Evolutionary conservation across 2,113 vertebrate species (phyloP).

Genomic region (Lampris megalopsis): DNA sequence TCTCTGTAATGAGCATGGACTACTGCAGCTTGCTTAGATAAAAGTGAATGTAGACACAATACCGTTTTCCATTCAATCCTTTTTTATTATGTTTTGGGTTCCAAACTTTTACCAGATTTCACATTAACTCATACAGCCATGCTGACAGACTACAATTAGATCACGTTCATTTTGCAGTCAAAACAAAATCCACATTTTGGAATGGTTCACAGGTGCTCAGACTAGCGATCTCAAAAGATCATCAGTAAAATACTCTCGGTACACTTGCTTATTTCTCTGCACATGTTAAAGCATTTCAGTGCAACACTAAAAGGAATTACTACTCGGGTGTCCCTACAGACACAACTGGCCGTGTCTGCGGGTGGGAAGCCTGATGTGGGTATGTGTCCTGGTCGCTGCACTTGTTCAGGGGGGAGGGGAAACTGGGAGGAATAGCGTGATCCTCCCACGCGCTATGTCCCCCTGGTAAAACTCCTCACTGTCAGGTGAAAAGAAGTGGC

Average conservation of each 20-base stretch:
- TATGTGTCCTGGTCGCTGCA: no score
- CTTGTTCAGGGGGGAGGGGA: no score
- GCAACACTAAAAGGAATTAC: background rate
- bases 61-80: background rate
- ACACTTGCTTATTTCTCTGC: background rate
- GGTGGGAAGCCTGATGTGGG: no score
- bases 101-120: background rate
- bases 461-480: no score
- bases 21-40: no score
- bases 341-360: no score
- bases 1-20: constrained; percentile 7
- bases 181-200: background rate
- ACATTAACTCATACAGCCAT: background rate
- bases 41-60: background rate
- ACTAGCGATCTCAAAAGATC: background rate
- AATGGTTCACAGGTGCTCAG: background rate
- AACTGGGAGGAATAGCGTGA: no score
- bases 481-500: no score
- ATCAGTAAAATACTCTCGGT: background rate
- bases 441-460: no score
- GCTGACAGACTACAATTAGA: background rate
- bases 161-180: background rate
- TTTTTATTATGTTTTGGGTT: background rate
- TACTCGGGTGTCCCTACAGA: no score
- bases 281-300: background rate